phyloP scores from a whole-genome alignment of 2,797 vertebrate genomes.

The Acanthornis magna region DNA sequence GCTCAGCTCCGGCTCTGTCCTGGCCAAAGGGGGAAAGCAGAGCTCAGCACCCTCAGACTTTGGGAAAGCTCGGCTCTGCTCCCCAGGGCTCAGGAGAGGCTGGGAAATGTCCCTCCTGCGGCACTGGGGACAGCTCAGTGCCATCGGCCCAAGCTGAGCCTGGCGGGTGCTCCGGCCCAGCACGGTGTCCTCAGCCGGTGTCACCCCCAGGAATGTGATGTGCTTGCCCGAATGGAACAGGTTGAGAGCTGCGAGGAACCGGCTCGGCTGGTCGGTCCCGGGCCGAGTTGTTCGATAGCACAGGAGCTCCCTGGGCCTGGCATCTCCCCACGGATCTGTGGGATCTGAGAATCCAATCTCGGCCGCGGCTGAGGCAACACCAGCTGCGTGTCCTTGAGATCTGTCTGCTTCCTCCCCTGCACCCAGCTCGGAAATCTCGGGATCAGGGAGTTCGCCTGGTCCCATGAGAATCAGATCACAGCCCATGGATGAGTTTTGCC shows the following conservation, averaged over 20 bases:
- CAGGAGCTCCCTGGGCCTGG: background rate
- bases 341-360: background rate
- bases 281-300: constrained; percentile 15
- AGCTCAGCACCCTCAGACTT: background rate
- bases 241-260: constrained; percentile 38
- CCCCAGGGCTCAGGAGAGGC: fast-evolving
- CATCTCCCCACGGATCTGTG: background rate
- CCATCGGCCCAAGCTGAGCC: background rate
- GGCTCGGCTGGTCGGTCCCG: constrained; percentile 26
- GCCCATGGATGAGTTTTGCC: background rate
- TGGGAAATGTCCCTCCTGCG: fast-evolving
- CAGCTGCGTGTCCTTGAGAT: background rate
- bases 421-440: background rate
- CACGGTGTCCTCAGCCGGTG: background rate
- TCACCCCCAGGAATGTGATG: constrained; percentile 58
- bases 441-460: background rate
- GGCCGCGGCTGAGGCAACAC: background rate
- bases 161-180: background rate
- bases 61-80: background rate
- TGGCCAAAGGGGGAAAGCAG: background rate
- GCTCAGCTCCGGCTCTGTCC: background rate
- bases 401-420: background rate
- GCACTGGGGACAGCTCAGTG: background rate
- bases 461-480: background rate
- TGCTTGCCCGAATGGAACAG: constrained; percentile 58